These are phyloP conservation scores for Melanotaenia parkinsoni DNA, from an alignment of 2,797 vertebrate species.

Conservation along the genomic window DNA sequence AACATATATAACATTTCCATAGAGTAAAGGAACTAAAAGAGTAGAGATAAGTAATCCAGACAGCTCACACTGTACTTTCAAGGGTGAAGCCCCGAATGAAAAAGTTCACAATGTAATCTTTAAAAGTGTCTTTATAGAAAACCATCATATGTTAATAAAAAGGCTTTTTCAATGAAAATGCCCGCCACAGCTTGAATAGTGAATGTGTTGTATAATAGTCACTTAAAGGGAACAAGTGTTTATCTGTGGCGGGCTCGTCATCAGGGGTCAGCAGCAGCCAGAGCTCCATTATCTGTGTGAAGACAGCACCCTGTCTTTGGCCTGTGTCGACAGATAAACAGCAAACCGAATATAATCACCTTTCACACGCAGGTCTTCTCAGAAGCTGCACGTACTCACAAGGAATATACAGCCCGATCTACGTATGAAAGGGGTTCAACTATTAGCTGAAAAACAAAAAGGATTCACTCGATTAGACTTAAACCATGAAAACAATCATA, in stretches of 20 bases:
- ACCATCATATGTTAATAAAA: background rate
- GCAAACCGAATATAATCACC: conserved; percentile 76
- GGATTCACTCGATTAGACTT: background rate
- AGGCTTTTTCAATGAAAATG: conserved; percentile 2
- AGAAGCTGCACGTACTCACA: conserved; percentile 59
- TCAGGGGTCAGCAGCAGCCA: conserved; percentile 63
- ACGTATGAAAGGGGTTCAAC: background rate
- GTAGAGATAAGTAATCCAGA: background rate
- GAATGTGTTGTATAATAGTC: conserved; percentile 27
- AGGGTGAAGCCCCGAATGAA: background rate
- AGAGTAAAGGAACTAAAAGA: background rate
- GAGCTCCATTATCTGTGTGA: conserved; percentile 67
- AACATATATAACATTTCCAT: background rate
- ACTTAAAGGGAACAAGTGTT: conserved; percentile 33
- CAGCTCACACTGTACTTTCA: background rate
- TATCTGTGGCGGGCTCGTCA: conserved; percentile 71
- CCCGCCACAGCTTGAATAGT: background rate
- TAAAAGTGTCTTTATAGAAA: background rate
- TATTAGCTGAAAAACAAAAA: background rate
- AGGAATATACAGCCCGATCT: conserved; percentile 28
- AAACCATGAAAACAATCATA: background rate
- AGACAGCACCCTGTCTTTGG: conserved; percentile 66
- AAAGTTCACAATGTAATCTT: background rate
- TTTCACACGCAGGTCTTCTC: conserved; percentile 76
- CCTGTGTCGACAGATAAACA: conserved; percentile 73